Base-by-base conservation (phyloP, 2,888 invertebrate species). In the Hyalella azteca region DNA sequence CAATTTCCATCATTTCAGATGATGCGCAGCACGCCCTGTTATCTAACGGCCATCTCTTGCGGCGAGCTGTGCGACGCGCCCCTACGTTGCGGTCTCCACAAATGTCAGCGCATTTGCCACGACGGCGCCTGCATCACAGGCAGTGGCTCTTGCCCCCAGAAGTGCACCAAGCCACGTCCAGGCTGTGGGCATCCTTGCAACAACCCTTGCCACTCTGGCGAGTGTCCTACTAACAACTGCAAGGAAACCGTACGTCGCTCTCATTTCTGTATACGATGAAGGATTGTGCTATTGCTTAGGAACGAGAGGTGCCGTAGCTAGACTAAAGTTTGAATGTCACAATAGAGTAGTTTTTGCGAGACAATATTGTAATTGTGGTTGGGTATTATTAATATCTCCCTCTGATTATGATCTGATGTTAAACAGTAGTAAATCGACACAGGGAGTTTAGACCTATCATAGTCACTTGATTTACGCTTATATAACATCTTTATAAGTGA, bases 101-200 rank as follows among this genome's bases (percentile, higher is more conserved):
- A 89, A 36, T 95, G 95, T 87, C 79, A 81, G 79, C 91, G 91
- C 85, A 91, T 90, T 2, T 97, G 96, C 86, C 96, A 97, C 87
- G 90, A 91, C 73, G 94, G 93, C 0, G 88, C 90, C 0, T 95
- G 95, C 73, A 80, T 80, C 32, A 41, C 75, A 9, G 75, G 75
- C 5, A 15, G 19, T 13, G 26, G 3, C 7, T 15, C 75, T 15
- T 98, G 97, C 87, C 91, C 89, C 1, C 96, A 97, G 87, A 93
- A 93, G 19, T 98, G 98, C 87, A 89, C 89, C 0, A 91, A 90
- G 85, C 89, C 91, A 2, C 89, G 95, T 0, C 87, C 89, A 0
- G 87, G 89, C 48, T 98, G 98, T 88, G 94, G 93, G 0, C 98
- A 98, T 89, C 91, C 92, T 40, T 98, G 98, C 88, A 92, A 91